phyloP scores from a whole-genome alignment of 2,797 vertebrate species.

The Ctenopoma kingsleyae region DNA sequence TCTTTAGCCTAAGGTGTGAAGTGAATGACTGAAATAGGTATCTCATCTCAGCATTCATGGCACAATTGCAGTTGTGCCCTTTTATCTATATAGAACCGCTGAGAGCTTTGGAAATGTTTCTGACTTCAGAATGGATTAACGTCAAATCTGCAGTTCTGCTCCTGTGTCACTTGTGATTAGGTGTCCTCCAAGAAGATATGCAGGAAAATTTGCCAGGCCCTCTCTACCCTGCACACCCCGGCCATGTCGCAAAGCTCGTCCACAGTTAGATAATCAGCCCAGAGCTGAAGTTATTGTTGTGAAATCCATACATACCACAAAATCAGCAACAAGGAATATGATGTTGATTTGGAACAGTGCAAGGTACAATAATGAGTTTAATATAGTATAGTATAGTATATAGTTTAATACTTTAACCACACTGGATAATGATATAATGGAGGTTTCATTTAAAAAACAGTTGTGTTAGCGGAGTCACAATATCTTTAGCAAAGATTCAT shows the following conservation, averaged over 20 bases:
- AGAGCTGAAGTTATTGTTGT: constrained; percentile 51
- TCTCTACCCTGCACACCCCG: constrained; percentile 30
- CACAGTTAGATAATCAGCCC: constrained; percentile 64
- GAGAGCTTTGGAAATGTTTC: constrained; percentile 77
- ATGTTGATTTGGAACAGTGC: neutral
- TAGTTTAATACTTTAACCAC: neutral
- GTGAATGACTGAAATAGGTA: constrained; percentile 51
- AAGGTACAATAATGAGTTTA: neutral
- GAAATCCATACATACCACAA: constrained; percentile 50
- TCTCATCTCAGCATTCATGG: constrained; percentile 43
- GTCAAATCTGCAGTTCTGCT: constrained; percentile 75
- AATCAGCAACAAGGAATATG: constrained; percentile 5
- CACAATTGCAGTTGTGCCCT: constrained; percentile 52
- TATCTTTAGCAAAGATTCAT: neutral
- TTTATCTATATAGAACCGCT: constrained; percentile 64
- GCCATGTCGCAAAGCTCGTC: constrained; percentile 42
- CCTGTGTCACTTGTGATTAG: constrained; percentile 81
- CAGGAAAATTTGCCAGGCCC: constrained; percentile 63
- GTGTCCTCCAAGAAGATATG: constrained; percentile 72
- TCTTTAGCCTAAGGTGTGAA: constrained; percentile 6
- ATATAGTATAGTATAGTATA: no score
- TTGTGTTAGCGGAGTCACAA: neutral
- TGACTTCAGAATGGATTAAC: constrained; percentile 78
- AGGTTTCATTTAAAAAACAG: neutral
- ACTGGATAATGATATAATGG: neutral